Conservation (phyloP, 1,140 invertebrate species). For the Drosophila ercepeae region DNA sequence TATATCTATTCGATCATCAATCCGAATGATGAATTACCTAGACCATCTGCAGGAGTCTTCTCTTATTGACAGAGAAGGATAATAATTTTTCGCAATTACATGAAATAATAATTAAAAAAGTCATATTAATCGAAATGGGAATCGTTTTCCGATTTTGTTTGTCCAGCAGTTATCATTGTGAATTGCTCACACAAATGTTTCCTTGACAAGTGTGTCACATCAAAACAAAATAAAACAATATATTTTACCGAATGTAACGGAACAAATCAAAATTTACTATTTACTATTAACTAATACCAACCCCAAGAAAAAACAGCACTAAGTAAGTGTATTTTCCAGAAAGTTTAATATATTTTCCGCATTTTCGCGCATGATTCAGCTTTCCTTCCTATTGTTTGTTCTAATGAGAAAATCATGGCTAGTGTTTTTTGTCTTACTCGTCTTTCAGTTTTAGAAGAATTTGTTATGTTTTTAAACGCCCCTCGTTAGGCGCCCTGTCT, state of each 20-base stretch:
- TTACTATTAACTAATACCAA: too few relatives aligned
- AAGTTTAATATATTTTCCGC: slow-evolving; percentile 39
- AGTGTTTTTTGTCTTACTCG: slow-evolving; percentile 40
- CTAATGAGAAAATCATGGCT: slow-evolving; percentile 42
- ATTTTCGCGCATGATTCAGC: slow-evolving; percentile 73
- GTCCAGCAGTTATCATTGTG: not conserved
- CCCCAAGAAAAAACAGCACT: not conserved
- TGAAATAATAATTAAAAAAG: too few relatives aligned
- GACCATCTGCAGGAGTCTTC: too few relatives aligned
- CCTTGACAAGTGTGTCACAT: not conserved
- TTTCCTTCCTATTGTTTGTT: slow-evolving; percentile 58
- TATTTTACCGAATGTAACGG: not conserved
- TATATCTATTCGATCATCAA: slow-evolving; percentile 1
- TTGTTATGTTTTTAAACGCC: slow-evolving; percentile 25
- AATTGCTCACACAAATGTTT: not conserved
- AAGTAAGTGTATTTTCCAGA: not conserved
- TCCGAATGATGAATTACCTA: not conserved
- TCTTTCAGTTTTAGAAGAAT: slow-evolving; percentile 52
- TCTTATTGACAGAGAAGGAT: too few relatives aligned
- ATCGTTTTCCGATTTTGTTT: too few relatives aligned
- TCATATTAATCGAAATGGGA: too few relatives aligned
- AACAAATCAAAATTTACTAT: not conserved
- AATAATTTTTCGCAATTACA: too few relatives aligned
- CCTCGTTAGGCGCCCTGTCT: too few relatives aligned
- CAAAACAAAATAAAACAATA: not conserved